Evolutionary conservation across 2,888 invertebrate genomes (phyloP), one percentile per base, ranked within the genome.

Genomic region (Melipona beecheii): DNA sequence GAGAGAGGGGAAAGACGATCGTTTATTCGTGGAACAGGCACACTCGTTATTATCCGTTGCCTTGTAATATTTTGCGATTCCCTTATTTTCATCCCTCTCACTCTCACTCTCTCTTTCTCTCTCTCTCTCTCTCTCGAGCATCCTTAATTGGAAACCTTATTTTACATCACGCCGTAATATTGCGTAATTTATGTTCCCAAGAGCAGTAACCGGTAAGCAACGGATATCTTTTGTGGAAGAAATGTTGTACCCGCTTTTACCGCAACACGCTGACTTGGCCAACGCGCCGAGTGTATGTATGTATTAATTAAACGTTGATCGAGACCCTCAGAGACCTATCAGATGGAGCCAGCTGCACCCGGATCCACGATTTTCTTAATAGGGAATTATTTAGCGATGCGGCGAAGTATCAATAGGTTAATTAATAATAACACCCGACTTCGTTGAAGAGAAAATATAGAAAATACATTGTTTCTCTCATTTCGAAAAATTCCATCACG

Each of bases 131-230:
- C 70, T 71, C 74, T 58, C 83, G 69, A 81, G 75, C 73, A 65
- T 81, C 89, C 87, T 89, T 89, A 90, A 89, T 89, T 90, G 90
- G 87, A 87, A 87, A 84, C 90, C 84, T 86, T 88, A 84, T 86
- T 89, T 89, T 86, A 88, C 88, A 84, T 84, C 73, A 83, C 75
- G 84, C 82, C 87, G 80, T 88, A 88, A 89, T 86, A 81, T 89
- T 83, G 87, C 85, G 87, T 78, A 89, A 89, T 90, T 89, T 89
- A 89, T 88, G 75, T 77, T 78, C 81, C 75, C 80, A 72, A 31
- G 77, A 70, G 79, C 78, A 75, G 89, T 83, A 75, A 83, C 74
- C 72, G 43, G 77, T 77, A 36, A 66, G 52, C 65, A 64, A 56
- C 72, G n/a, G 74, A 62, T 76, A 77, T 27, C 66, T 36, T 43